A percentile compares a stretch with the other conserved stretches of the same genome.
phyloP scores from a whole-genome alignment of 2,113 vertebrate species.

The Vicugna pacos region DNA sequence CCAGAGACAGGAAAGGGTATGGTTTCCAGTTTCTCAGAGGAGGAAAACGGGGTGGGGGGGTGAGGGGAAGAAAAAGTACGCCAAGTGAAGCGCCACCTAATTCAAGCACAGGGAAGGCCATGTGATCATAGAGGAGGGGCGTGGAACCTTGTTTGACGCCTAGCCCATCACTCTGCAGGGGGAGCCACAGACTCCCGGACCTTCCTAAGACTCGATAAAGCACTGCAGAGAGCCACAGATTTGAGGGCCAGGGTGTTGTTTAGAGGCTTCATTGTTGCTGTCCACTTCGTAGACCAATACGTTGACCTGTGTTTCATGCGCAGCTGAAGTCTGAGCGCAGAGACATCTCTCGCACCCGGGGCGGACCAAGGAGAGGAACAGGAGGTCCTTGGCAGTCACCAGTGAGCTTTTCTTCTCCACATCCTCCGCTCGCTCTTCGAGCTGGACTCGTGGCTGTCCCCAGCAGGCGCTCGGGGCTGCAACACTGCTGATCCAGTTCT shows the following conservation, averaged over 20 bases:
- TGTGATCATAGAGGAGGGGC: background rate
- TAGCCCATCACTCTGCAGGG: background rate
- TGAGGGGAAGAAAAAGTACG: background rate
- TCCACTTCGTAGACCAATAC: background rate
- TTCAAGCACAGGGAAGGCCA: background rate
- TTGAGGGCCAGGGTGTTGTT: background rate
- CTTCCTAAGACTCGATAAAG: background rate
- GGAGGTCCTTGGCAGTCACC: background rate
- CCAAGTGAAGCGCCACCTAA: background rate
- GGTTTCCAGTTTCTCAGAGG: background rate
- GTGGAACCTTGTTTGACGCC: too few species aligned
- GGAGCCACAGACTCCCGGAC: background rate
- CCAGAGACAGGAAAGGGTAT: background rate
- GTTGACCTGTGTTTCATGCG: background rate
- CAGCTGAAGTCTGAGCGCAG: background rate
- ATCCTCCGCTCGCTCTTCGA: slow-evolving; percentile 51
- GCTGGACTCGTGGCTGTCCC: background rate
- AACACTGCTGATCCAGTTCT: slow-evolving; percentile 44
- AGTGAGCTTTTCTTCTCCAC: slow-evolving; percentile 52
- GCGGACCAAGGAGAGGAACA: background rate
- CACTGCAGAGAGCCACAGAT: background rate
- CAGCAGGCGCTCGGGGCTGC: slow-evolving; percentile 42
- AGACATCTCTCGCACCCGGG: background rate
- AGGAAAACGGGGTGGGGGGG: background rate
- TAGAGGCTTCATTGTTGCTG: background rate